Evolutionary conservation across 2,797 vertebrate genomes (phyloP), one percentile per base, ranked within the genome.

Genomic region (Streptopelia turtur): DNA sequence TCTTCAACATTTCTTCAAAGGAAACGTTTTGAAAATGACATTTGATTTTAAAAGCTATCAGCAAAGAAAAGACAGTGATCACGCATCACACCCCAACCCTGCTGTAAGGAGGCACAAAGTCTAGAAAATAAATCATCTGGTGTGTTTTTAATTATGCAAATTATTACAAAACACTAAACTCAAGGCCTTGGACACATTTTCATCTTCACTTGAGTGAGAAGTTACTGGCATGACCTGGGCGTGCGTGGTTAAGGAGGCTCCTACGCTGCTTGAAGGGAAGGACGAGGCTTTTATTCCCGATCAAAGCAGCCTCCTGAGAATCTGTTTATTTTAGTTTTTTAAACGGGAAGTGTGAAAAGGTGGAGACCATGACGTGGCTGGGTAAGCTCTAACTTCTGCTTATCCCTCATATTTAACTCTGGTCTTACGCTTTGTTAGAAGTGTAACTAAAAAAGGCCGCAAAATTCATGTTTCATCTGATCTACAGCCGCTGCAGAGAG

Each of bases 191-290:
- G 49, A 70, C 3, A 1, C 25, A 3, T 56, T 47, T 72, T 30
- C 52, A 61, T 9, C 31, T 41, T 39, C 45, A 35, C 2, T 25
- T 49, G n/a, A 13, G 39, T 37, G 47, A 61, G 41, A 65, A 72
- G 41, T 6, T 28, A 35, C 68, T 1, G 30, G 28, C 70, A 52
- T 0, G 0, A 47, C 60, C n/a, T 39, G 7, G 1, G 16, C 24
- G 57, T 1, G 6, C 13, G 31, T 1, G 0, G 69, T 13, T 9
- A 2, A 45, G 68, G 7, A 13, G 31, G 23, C 16, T 74, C 66
- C 39, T 50, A 7, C 0, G 0, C 21, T 49, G 23, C 43, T 11
- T 11, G 23, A 79, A 18, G 66, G 53, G 10, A 75, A 79, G 25
- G 35, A 55, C 0, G 0, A 74, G n/a, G 25, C 43, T 83, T 70